phyloP scores from a whole-genome alignment of 1,140 invertebrate genomes.

The Papilio polytes region DNA sequence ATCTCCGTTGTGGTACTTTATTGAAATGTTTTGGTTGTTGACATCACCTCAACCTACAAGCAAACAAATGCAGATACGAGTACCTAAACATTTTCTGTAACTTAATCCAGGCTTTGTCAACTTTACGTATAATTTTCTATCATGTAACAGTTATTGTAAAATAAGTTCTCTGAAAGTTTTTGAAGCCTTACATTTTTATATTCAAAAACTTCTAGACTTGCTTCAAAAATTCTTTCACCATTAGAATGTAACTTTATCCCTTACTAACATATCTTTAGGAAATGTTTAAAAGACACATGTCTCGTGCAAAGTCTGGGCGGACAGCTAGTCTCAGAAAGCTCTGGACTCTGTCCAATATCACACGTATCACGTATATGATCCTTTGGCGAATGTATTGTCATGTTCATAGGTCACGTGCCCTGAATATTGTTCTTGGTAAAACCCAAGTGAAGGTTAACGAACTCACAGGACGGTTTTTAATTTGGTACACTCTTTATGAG shows the following conservation, averaged over 20 bases:
- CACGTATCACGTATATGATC: background rate
- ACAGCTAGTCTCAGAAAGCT: background rate
- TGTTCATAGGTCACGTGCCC: constrained; percentile 12
- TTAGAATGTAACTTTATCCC: background rate
- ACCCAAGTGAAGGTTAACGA: background rate
- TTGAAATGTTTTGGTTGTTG: constrained; percentile 77
- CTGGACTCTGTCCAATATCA: background rate
- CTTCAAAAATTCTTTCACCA: background rate
- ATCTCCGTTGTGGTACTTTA: constrained; percentile 68
- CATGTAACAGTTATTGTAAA: background rate
- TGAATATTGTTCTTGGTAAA: background rate
- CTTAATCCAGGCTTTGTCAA: background rate
- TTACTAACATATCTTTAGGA: background rate
- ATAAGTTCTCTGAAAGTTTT: too few species aligned
- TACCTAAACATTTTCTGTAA: constrained; percentile 12
- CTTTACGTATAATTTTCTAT: background rate
- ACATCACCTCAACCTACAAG: constrained; percentile 47
- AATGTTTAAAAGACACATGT: background rate
- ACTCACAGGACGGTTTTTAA: background rate
- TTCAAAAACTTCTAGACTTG: background rate
- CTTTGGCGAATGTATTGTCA: constrained; percentile 16
- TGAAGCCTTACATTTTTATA: background rate
- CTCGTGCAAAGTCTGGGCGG: background rate
- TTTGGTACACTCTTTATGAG: constrained; percentile 2
- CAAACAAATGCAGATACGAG: background rate